Conservation (phyloP, 2,888 invertebrate species). For the Brachyopa scutellaris region DNA sequence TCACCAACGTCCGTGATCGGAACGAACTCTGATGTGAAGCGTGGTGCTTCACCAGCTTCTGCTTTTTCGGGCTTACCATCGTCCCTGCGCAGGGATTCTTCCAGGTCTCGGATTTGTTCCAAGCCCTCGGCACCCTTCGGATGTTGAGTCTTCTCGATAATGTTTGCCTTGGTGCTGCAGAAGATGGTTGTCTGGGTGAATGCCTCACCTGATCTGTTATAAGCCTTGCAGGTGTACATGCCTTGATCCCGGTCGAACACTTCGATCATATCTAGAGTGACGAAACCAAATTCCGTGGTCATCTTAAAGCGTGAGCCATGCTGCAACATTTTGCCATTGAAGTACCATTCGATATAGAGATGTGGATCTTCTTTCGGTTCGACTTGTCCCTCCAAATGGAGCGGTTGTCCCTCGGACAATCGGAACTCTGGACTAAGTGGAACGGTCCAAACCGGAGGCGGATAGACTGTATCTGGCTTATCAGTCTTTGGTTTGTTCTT, state of each 20-base stretch:
- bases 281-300: slow-evolving; percentile 97
- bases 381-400: slow-evolving; percentile 96
- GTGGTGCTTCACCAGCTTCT: slow-evolving; percentile 92
- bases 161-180: slow-evolving; percentile 90
- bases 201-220: slow-evolving; percentile 93
- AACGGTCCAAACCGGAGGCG: slow-evolving; percentile 93
- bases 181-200: slow-evolving; percentile 95
- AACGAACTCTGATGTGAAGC: slow-evolving; percentile 93
- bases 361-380: slow-evolving; percentile 97
- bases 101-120: slow-evolving; percentile 94
- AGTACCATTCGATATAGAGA: slow-evolving; percentile 95
- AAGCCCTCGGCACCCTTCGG: slow-evolving; percentile 97
- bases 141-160: slow-evolving; percentile 95
- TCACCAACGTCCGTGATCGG: slow-evolving; percentile 93
- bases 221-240: slow-evolving; percentile 95
- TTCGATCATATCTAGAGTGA: slow-evolving; percentile 95
- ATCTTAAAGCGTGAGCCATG: slow-evolving; percentile 95
- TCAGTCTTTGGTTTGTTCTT: slow-evolving; percentile 87
- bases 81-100: slow-evolving; percentile 90
- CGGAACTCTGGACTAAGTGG: slow-evolving; percentile 91
- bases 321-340: slow-evolving; percentile 93
- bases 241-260: slow-evolving; percentile 97
- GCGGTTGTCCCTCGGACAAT: slow-evolving; percentile 90
- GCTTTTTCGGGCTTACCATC: slow-evolving; percentile 87
- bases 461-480: slow-evolving; percentile 89